Percentiles rank a stretch among this genome's conserved stretches.
These are phyloP conservation scores for Drosophila nigricruria DNA, from an alignment of 2,888 invertebrate species.

Conservation along the genomic window DNA sequence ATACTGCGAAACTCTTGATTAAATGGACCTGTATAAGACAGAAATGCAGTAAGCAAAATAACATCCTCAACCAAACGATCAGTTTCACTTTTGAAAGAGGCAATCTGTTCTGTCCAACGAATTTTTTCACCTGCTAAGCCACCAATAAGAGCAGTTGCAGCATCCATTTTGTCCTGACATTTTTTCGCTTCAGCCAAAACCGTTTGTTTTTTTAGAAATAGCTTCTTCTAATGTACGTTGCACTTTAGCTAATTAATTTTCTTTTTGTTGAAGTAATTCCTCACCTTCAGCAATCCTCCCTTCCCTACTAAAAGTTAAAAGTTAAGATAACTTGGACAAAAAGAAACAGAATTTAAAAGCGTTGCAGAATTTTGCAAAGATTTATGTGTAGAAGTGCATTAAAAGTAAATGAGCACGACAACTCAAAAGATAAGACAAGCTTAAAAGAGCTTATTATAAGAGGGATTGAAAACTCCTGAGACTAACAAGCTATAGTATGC, in stretches of 20 bases:
- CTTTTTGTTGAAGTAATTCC: conserved; percentile 86
- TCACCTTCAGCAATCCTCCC: conserved; percentile 87
- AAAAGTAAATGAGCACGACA: too few species aligned
- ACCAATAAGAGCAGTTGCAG: conserved; percentile 93
- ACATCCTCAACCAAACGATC: conserved; percentile 94
- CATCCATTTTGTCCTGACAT: conserved; percentile 94
- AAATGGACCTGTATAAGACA: conserved; percentile 95
- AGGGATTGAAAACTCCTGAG: too few species aligned
- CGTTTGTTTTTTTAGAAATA: conserved; percentile 89
- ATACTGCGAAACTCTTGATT: conserved; percentile 93
- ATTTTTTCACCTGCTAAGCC: conserved; percentile 94
- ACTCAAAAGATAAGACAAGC: too few species aligned
- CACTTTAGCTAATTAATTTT: conserved; percentile 87
- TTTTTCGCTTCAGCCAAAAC: conserved; percentile 93
- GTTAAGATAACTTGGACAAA: too few species aligned
- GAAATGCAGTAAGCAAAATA: conserved; percentile 91
- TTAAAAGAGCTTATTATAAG: too few species aligned
- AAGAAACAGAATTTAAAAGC: too few species aligned
- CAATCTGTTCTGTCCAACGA: conserved; percentile 95
- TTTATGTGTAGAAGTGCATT: too few species aligned
- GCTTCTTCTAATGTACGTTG: conserved; percentile 91
- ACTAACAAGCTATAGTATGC: too few species aligned
- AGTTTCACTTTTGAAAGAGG: conserved; percentile 92
- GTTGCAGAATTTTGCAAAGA: too few species aligned
- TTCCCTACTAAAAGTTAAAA: too few species aligned